These are phyloP conservation scores for Drosophila maculinotata DNA, from an alignment of 2,888 invertebrate genomes.

Conservation along the genomic window DNA sequence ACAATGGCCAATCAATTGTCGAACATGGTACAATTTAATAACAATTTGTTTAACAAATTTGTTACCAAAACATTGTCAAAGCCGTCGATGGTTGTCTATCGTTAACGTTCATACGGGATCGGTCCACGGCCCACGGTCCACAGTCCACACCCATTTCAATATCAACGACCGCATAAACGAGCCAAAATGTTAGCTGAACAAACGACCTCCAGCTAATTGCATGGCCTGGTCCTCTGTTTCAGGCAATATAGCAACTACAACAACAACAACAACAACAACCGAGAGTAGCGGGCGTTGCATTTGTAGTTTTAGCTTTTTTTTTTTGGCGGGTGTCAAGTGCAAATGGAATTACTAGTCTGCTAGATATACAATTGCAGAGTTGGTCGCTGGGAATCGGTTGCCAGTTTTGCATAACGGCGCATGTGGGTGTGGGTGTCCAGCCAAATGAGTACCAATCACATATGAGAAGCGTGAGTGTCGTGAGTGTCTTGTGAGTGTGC, in stretches of 20 bases:
- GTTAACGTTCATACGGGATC: not conserved
- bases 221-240: slow-evolving; percentile 38
- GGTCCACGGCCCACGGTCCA: too few species aligned
- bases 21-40: slow-evolving; percentile 49
- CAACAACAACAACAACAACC: slow-evolving; percentile 34
- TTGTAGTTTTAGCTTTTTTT: slow-evolving; percentile 30
- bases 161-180: slow-evolving; percentile 36
- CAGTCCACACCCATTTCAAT: slow-evolving; percentile 65
- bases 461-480: slow-evolving; percentile 23
- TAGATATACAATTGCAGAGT: slow-evolving; percentile 14
- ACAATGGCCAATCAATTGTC: slow-evolving; percentile 57
- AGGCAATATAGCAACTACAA: slow-evolving; percentile 35
- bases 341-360: slow-evolving; percentile 8
- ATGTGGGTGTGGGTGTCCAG: slow-evolving; percentile 46
- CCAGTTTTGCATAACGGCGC: too few species aligned
- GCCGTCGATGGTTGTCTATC: slow-evolving; percentile 2
- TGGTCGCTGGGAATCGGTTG: slow-evolving; percentile 10
- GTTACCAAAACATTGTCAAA: slow-evolving; percentile 63
- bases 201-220: slow-evolving; percentile 74
- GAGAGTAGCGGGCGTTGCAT: slow-evolving; percentile 40
- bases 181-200: slow-evolving; percentile 49
- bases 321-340: slow-evolving; percentile 36
- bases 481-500: slow-evolving; percentile 16
- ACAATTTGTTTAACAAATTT: slow-evolving; percentile 67
- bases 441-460: slow-evolving; percentile 21